These are phyloP conservation scores for Menidia menidia DNA, from an alignment of 2,797 vertebrate species.

Conservation along the genomic window DNA sequence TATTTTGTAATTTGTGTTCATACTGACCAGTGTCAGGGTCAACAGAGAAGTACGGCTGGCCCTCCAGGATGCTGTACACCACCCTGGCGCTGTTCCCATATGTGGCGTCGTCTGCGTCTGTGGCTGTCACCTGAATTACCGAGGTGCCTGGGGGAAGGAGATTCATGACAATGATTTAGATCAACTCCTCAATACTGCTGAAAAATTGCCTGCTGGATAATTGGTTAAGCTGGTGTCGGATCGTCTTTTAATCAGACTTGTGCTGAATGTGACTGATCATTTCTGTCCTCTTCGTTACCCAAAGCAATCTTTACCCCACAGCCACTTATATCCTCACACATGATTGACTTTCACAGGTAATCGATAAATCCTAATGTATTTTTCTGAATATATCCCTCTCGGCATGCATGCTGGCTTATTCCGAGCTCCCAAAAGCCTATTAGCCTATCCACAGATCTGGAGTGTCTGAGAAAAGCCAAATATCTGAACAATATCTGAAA, in stretches of 20 bases:
- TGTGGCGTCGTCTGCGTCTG: slow-evolving; percentile 91
- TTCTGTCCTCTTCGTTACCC: slow-evolving; percentile 58
- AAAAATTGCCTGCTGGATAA: slow-evolving; percentile 59
- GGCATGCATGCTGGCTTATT: slow-evolving; percentile 36
- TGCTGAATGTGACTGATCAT: slow-evolving; percentile 59
- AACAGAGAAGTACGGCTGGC: slow-evolving; percentile 97
- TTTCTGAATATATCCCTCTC: slow-evolving; percentile 62
- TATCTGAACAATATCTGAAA: slow-evolving; percentile 47
- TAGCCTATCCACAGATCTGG: slow-evolving; percentile 60
- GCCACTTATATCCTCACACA: slow-evolving; percentile 48
- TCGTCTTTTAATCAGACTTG: slow-evolving; percentile 51
- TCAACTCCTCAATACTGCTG: slow-evolving; percentile 51
- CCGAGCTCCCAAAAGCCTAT: slow-evolving; percentile 65
- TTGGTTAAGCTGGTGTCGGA: slow-evolving; percentile 58
- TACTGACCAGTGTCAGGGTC: slow-evolving; percentile 87
- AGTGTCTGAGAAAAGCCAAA: slow-evolving; percentile 57
- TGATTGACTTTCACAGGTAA: slow-evolving; percentile 62
- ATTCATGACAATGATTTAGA: slow-evolving; percentile 52
- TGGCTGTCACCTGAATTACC: slow-evolving; percentile 94
- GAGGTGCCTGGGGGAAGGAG: slow-evolving; percentile 86
- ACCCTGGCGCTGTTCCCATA: slow-evolving; percentile 96
- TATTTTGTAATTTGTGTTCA: neutral
- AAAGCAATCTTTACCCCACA: slow-evolving; percentile 50
- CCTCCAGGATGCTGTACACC: slow-evolving; percentile 96
- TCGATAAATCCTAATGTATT: slow-evolving; percentile 74